Percentiles rank a stretch among this genome's conserved stretches.
Evolutionary conservation across 2,888 invertebrate genomes (phyloP).

Genomic region (Aphodius sticticus): DNA sequence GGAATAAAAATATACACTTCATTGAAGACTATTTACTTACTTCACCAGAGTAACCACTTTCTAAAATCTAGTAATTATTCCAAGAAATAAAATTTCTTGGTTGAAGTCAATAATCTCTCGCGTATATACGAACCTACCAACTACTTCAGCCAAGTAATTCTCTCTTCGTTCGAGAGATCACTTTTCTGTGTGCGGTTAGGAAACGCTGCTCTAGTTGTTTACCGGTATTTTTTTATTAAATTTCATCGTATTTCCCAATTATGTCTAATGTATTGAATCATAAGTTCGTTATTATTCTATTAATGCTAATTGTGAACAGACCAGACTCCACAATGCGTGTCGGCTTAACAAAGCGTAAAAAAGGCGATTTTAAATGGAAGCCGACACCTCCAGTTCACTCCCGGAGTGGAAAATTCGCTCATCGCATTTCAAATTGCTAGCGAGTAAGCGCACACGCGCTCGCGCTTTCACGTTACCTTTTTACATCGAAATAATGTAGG

Average conservation of each 20-base stretch:
- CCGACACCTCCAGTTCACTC: not conserved
- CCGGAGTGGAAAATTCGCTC: conserved; percentile 9
- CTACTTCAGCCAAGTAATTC: no score
- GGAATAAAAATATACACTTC: no score
- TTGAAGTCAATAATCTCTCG: no score
- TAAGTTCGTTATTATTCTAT: not conserved
- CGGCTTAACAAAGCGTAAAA: not conserved
- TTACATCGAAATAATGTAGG: conserved; percentile 11
- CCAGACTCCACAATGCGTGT: not conserved
- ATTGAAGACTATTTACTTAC: no score
- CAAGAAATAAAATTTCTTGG: no score
- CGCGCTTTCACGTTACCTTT: conserved; percentile 17
- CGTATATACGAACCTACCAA: no score
- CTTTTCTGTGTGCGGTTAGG: no score
- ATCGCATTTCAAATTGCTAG: not conserved
- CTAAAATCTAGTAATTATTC: no score
- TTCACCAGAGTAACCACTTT: no score
- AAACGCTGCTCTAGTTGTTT: no score
- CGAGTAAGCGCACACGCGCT: conserved; percentile 6
- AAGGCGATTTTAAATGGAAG: not conserved
- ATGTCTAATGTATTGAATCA: not conserved
- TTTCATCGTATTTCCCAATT: not conserved
- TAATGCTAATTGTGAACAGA: not conserved
- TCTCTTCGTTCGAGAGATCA: no score
- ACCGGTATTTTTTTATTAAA: no score